phyloP scores from a whole-genome alignment of 1,140 invertebrate species.

The Bombus waltoni region DNA sequence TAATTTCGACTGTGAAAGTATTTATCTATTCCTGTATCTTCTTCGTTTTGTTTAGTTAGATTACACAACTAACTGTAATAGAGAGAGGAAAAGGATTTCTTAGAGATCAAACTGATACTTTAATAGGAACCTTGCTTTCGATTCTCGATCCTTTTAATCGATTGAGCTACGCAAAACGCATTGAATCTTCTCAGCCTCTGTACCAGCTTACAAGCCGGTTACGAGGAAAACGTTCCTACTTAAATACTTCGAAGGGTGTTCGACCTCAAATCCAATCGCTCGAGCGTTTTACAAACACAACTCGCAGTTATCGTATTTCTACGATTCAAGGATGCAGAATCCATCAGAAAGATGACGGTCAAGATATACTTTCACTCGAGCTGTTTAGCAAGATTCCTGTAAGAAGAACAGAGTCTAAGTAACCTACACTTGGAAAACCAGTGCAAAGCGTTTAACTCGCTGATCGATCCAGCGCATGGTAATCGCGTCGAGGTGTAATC shows the following conservation, averaged over 20 bases:
- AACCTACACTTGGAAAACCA: conserved; percentile 48
- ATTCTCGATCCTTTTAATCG: not conserved
- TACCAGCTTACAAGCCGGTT: not conserved
- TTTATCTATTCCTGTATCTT: not conserved
- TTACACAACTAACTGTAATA: not conserved
- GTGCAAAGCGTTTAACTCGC: conserved; percentile 30
- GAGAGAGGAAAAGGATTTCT: not conserved
- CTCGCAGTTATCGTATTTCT: not conserved
- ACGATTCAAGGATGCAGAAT: conserved; percentile 24
- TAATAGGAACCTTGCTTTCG: not conserved
- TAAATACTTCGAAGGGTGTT: not conserved
- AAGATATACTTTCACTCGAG: conserved; percentile 37
- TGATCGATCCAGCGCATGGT: conserved; percentile 41
- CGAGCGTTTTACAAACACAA: not conserved
- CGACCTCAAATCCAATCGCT: not conserved
- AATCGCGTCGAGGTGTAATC: conserved; percentile 66
- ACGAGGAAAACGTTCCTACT: not conserved
- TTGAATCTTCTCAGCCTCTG: not conserved
- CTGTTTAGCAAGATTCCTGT: conserved; percentile 1
- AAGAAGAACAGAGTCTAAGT: not conserved
- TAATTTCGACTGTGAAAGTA: too few relatives aligned
- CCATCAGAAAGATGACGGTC: conserved; percentile 31
- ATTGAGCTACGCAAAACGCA: not conserved
- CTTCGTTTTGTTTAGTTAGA: not conserved
- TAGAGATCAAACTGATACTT: not conserved